These are phyloP conservation scores for Drosophila crucigera DNA, from an alignment of 2,888 invertebrate species.

Conservation along the genomic window DNA sequence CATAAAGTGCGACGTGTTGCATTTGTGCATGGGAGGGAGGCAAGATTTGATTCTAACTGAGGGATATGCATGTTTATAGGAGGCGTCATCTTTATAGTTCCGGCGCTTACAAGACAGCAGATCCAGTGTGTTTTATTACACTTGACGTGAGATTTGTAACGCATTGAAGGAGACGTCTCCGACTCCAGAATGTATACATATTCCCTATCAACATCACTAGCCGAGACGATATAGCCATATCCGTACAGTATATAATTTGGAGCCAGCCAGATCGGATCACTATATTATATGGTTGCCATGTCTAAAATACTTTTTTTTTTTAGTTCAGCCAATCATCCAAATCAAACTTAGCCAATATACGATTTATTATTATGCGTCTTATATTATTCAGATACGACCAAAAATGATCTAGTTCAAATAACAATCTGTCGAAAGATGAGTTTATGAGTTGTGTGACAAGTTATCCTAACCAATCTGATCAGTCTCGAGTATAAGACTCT, in stretches of 20 bases:
- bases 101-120: neutral
- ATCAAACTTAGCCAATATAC: neutral
- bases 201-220: neutral
- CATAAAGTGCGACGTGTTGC: conserved; percentile 26
- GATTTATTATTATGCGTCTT: neutral
- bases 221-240: neutral
- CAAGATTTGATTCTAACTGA: neutral
- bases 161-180: neutral
- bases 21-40: neutral
- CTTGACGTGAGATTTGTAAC: neutral
- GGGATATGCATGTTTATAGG: neutral
- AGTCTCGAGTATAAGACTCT: neutral
- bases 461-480: neutral
- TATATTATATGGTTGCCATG: neutral
- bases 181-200: neutral
- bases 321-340: neutral
- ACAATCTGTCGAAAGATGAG: neutral
- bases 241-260: neutral
- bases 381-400: too few relatives aligned
- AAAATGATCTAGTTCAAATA: neutral
- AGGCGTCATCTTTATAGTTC: neutral
- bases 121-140: neutral
- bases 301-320: neutral
- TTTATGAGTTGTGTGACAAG: neutral
- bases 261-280: neutral